Evolutionary conservation across 2,113 vertebrate species (phyloP).

Genomic region (Jaculus jaculus): DNA sequence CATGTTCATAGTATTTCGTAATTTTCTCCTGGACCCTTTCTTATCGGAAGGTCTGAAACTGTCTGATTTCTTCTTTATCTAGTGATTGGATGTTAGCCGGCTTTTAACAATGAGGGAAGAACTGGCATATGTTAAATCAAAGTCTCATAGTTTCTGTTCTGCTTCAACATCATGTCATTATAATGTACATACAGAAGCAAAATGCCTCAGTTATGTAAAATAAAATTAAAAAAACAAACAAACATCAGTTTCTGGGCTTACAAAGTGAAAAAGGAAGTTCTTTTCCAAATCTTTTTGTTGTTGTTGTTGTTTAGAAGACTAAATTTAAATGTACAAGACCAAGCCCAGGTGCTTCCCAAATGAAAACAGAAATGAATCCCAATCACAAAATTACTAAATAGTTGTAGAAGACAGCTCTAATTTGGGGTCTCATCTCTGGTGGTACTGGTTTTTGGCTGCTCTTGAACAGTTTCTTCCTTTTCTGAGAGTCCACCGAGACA

Average conservation of each 20-base stretch:
- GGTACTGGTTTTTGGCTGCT: too few relatives aligned
- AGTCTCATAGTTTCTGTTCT: constrained; percentile 78
- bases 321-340: constrained; percentile 87
- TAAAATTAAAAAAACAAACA: constrained; percentile 61
- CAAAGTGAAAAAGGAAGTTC: constrained; percentile 74
- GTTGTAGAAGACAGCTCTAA: constrained; percentile 93
- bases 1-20: constrained; percentile 66
- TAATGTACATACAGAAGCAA: constrained; percentile 81
- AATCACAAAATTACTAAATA: constrained; percentile 90
- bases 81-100: constrained; percentile 75
- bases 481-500: constrained; percentile 90
- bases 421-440: constrained; percentile 88
- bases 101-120: constrained; percentile 79
- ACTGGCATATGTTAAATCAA: constrained; percentile 72
- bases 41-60: constrained; percentile 65
- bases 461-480: constrained; percentile 87
- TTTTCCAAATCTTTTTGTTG: constrained; percentile 15
- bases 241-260: constrained; percentile 82
- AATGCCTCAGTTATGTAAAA: constrained; percentile 83
- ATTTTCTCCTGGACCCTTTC: constrained; percentile 67
- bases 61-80: constrained; percentile 73
- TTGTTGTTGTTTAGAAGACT: constrained; percentile 85
- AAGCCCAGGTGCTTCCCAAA: constrained; percentile 95
- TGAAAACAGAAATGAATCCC: constrained; percentile 87
- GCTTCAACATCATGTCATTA: constrained; percentile 78